These are phyloP conservation scores for Phyllopteryx taeniolatus DNA, from an alignment of 2,113 vertebrate species.

Conservation along the genomic window DNA sequence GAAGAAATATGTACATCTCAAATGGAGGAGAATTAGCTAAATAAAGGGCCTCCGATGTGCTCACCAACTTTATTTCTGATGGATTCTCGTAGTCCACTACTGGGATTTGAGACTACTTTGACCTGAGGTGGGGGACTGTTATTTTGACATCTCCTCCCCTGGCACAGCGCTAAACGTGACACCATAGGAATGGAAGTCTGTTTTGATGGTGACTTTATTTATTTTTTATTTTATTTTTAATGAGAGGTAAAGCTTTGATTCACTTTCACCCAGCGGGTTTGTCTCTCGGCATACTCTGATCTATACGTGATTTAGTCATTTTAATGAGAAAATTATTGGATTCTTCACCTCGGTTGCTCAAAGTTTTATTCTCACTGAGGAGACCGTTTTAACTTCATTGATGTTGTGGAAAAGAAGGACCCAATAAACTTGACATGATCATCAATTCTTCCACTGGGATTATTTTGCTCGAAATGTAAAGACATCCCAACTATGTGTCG, in stretches of 20 bases:
- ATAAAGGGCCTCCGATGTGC: conserved; percentile 66
- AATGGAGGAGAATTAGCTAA: conserved; percentile 66
- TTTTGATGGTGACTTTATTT: conserved; percentile 54
- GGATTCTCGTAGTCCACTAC: conserved; percentile 54
- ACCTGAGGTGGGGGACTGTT: conserved; percentile 65
- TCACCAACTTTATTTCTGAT: conserved; percentile 64
- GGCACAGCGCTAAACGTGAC: conserved; percentile 50
- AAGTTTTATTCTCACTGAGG: conserved; percentile 29
- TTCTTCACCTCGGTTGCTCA: conserved; percentile 10
- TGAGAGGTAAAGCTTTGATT: conserved; percentile 61
- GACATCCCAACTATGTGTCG: neutral
- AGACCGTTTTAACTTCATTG: neutral
- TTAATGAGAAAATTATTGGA: conserved; percentile 17
- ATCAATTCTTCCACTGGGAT: neutral
- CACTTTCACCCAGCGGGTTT: conserved; percentile 23
- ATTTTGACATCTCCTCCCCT: conserved; percentile 69
- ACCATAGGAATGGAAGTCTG: conserved; percentile 46
- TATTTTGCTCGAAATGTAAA: neutral
- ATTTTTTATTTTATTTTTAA: conserved; percentile 54
- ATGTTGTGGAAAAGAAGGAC: neutral
- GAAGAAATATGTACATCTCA: conserved; percentile 70
- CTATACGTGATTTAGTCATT: conserved; percentile 5
- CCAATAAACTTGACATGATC: conserved; percentile 3
- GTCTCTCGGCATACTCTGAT: conserved; percentile 4
- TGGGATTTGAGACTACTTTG: conserved; percentile 66